Base-by-base conservation (phyloP, 2,113 vertebrate species). In the Lepidothrix coronata region DNA sequence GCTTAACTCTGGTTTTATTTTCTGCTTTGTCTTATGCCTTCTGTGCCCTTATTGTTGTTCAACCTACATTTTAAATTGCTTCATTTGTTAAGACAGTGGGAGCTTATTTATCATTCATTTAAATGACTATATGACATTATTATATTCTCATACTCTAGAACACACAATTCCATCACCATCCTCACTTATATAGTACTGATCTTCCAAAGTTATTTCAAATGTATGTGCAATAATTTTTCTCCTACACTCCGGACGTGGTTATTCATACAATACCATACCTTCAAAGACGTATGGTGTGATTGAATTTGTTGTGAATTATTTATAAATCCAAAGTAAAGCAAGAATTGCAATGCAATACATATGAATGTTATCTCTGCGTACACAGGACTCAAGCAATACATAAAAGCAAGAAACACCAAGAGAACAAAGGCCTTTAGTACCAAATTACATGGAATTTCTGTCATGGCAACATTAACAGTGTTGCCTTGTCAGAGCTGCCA, bases 311-410 rank as follows among this genome's bases (percentile, higher is more conserved):
- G 71, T 96, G 87, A 94, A 94, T 96, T 87, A 94, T 97, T 96
- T 97, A 97, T 91, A 89, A 98, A 91, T 61, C 71, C 93, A 94
- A 96, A 96, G 78, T 83, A 97, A 97, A 98, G 78, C 23, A 82
- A 88, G 88, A 76, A 54, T 72, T 95, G 76, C 54, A 95, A 83
- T 77, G 71, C 1, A 44, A 92, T 92, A 63, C 44, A 33, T 63
- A 91, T 70, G 72, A 62, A 92, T 86, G 35, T 63, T 88, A 67
- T 91, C 73, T 91, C 80, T 88, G 37, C 83, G 3, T 77, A 87
- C 46, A 68, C 21, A 94, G 46, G 57, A 85, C 31, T 95, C 41
- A 92, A 71, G 89, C 8, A 89, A 87, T 24, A 74, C 86, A 91
- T 85, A 52, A 86, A 92, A 91, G 74, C 49, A n/a, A 74, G 76